phyloP scores from a whole-genome alignment of 2,113 vertebrate genomes.

The Pleuronectes platessa region DNA sequence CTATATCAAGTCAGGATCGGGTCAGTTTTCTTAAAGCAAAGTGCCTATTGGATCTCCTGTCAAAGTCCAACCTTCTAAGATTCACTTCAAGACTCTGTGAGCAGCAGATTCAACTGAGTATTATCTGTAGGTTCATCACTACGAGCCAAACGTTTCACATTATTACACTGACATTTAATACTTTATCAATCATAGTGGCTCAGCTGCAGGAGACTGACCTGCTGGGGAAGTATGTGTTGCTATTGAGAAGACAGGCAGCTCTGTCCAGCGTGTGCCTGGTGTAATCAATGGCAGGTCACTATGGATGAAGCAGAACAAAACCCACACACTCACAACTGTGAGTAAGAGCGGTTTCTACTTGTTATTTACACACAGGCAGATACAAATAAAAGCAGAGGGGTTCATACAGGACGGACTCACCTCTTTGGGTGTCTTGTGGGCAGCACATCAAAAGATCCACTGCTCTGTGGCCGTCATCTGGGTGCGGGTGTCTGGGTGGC shows the following conservation, averaged over 20 bases:
- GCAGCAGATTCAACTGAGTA: no score
- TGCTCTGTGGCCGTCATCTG: constrained; percentile 99
- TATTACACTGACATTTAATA: not conserved
- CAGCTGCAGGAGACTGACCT: constrained; percentile 82
- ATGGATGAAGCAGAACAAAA: constrained; percentile 36
- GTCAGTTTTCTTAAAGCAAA: no score
- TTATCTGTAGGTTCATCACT: no score
- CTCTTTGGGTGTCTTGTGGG: constrained; percentile 99
- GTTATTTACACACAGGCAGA: not conserved
- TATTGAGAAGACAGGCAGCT: constrained; percentile 99
- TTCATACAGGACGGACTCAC: constrained; percentile 60
- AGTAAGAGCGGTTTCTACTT: not conserved
- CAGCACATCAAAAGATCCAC: constrained; percentile 99
- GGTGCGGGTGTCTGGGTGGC: constrained; percentile 97
- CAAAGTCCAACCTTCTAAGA: no score
- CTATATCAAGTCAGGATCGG: no score
- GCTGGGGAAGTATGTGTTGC: constrained; percentile 99
- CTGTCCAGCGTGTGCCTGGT: constrained; percentile 98
- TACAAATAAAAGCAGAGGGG: not conserved
- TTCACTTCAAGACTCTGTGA: no score
- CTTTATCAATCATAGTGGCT: not conserved
- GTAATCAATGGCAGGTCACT: constrained; percentile 99
- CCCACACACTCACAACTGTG: not conserved
- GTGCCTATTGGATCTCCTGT: no score
- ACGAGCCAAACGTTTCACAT: not conserved